A percentile compares a stretch with the other conserved stretches of the same genome.
These are phyloP conservation scores for Paradisaea rubra DNA, from an alignment of 2,113 vertebrate genomes.

Conservation along the genomic window DNA sequence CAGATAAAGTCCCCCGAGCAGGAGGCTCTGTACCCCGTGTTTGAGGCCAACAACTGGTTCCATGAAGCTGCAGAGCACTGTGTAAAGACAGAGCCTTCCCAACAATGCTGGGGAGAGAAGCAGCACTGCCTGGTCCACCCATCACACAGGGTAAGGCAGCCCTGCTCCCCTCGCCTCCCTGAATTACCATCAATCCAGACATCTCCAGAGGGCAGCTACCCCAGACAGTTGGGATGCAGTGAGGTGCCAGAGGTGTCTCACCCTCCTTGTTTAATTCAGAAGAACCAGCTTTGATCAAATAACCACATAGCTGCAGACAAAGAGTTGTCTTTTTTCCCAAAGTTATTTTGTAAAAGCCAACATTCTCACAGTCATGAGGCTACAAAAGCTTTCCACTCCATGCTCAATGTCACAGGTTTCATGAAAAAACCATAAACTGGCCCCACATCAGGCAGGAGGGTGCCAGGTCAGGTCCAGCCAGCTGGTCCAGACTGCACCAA, in stretches of 20 bases:
- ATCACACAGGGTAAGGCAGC: rapidly evolving
- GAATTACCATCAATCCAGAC: not conserved
- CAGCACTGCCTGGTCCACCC: not conserved
- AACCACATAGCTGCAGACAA: not conserved
- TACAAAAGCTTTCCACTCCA: not conserved
- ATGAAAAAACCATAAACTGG: not conserved
- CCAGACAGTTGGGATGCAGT: not conserved
- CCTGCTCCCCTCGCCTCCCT: rapidly evolving
- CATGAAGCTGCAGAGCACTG: not conserved
- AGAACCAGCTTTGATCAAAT: not conserved
- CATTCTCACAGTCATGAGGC: not conserved
- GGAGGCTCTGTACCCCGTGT: rapidly evolving
- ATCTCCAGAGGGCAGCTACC: not conserved
- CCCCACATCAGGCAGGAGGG: not conserved
- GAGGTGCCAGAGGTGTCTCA: not conserved
- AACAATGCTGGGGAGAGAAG: not conserved
- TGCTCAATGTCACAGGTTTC: not conserved
- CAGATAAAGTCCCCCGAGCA: not conserved
- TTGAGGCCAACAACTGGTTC: not conserved
- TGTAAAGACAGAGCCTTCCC: not conserved
- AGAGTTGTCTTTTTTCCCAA: not conserved
- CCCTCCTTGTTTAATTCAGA: not conserved
- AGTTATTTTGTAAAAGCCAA: not conserved
- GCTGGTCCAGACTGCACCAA: not conserved
- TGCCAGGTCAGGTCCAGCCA: not conserved